Base-by-base conservation (phyloP, 2,113 vertebrate genomes). In the Myotis brandtii region DNA sequence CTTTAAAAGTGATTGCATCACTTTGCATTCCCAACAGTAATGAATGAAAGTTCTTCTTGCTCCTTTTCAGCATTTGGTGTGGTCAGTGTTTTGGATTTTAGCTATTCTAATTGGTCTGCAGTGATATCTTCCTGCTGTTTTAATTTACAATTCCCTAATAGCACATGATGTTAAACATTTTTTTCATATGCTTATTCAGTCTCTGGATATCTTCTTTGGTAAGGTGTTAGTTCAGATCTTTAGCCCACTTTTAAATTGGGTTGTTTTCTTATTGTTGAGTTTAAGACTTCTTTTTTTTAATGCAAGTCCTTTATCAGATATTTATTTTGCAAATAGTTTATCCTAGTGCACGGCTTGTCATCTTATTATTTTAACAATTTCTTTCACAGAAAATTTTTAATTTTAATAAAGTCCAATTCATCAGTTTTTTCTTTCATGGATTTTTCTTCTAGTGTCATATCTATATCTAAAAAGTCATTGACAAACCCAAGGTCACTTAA, bases 231-330 rank as follows among this genome's bases (percentile, higher is more conserved):
- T 62, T 62, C 25, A 62, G 59, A 62, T 27, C 59, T 62, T 62
- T 62, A 62, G 59, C 59, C 25, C 59, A 62, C 10, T 62, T 62
- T 62, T 62, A 27, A 27, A 62, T 62, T 62, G 59, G 59, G 59
- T 62, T 27, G 59, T 62, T 62, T 27, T 27, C 59, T 62, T 27
- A 62, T 62, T 62, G 59, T 62, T 62, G 10, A 62, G 20, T 52
- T 72, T 87, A 77, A 70, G 18, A 14, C 70, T 54, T 4, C 85
- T 66, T 20, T 32, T 34, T 79, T 87, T 59, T 34, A 40, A 67
- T 67, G 18, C n/a, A 79, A 66, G n/a, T 93, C 27, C n/a, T 94
- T 89, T 52, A 72, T 88, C 34, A 64, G 27, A n/a, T 59, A 75
- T 43, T 3, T 75, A 27, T 43, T 88, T 81, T 66, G 14, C 21